Evolutionary conservation across 2,113 vertebrate genomes (phyloP), one percentile per base, ranked within the genome.

Genomic region (Parotia lawesii): DNA sequence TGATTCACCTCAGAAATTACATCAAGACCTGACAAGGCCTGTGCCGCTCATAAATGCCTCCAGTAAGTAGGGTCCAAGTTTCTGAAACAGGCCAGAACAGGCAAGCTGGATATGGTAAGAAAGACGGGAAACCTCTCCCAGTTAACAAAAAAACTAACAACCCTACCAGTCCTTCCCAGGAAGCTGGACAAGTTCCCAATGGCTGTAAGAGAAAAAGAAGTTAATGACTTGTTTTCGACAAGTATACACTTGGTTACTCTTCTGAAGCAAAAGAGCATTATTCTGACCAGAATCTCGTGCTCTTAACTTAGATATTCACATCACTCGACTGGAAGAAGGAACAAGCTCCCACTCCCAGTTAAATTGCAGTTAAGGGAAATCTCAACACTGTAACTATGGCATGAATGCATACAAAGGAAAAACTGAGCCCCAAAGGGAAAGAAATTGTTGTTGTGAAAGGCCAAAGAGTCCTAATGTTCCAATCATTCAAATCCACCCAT

Each of bases 181-280:
- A 93, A 80, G 48, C 50, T 90, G 82, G 57, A 90, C 25, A 85
- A 33, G 16, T 65, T 87, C 84, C 79, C 80, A 90, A 47, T 22
- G 48, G 15, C 67, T 80, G 40, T 42, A 51, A 40, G 6, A 62
- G 53, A 85, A 85, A 94, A 70, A 67, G 9, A 83, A 95, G 50
- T n/a, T 93, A 91, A 90, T 77, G 4, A 75, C 67, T 90, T 82
- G 57, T 71, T 95, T 93, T 96, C 72, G 53, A 54, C 37, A 84
- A 89, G 51, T 81, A 62, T 29, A 93, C 25, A 76, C 70, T 71
- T 53, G 51, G 65, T 79, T 89, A 72, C 40, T 29, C 7, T 45
- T 33, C 75, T 69, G 73, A 86, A 94, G 78, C 28, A 79, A 94
- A 85, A 64, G 5, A 66, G 33, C 60, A 70, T 72, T 85, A 78